Evolutionary conservation across 2,113 vertebrate species (phyloP), one percentile per base, ranked within the genome.

Genomic region (Atherinomorus stipes): DNA sequence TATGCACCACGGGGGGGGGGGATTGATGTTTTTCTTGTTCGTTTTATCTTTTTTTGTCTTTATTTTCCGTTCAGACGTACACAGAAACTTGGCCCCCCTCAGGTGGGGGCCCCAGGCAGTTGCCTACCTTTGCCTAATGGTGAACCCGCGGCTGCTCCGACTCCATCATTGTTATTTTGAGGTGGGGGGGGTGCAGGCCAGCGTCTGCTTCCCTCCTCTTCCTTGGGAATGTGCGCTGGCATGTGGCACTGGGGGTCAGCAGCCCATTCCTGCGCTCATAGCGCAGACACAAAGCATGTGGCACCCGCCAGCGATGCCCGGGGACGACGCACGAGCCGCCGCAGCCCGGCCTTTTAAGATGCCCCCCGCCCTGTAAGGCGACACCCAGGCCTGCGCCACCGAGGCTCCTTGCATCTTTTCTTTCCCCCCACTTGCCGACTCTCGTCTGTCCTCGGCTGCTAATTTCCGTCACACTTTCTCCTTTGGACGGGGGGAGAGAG

Each of bases 391-490:
- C 76, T 73, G 71, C 60, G 60, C 83, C 73, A 71, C 53, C 11
- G 26, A 74, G 84, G 64, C 74, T 87, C 71, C 88, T 91, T 81
- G 61, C 74, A 44, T 86, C 85, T 90, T 89, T 78, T 81, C 90
- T 89, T 84, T 84, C 84, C 68, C 71, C 73, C 77, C 90, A 92
- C 87, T 89, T 90, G 89, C 42, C 67, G 61, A 80, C 81, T 87
- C 83, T 58, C 64, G 90, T 92, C 91, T 90, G 87, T 92, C 91
- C 87, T 85, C 91, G 71, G 84, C 77, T 82, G 79, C 82, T 90
- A 74, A 86, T 90, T 87, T 88, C 69, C 65, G 31, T 88, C 84
- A 82, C 83, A 86, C 86, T 87, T 83, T 86, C 81, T 78, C 68
- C 53, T 57, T 51, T 58, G 73, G 52, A 31, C 4, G 18, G 51